phyloP scores from a whole-genome alignment of 1,140 invertebrate genomes.

The Lysiphlebus fabarum region DNA sequence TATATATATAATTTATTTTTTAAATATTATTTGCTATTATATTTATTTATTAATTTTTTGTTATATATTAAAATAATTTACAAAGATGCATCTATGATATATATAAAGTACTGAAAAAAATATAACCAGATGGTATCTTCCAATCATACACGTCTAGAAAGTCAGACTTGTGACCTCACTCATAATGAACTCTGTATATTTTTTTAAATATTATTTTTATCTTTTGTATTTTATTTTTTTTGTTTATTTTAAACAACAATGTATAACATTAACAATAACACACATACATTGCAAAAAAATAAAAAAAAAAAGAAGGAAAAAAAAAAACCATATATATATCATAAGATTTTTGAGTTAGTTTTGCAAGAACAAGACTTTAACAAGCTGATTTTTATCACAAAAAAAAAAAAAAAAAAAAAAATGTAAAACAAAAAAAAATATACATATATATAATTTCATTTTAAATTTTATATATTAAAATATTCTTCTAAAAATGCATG shows the following conservation, averaged over 20 bases:
- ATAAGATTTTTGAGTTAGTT: constrained; percentile 38
- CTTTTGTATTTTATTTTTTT: not conserved
- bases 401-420: constrained; percentile 4
- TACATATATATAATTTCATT: not conserved
- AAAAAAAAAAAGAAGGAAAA: too few relatives aligned
- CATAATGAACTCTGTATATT: constrained; percentile 27
- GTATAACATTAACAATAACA: constrained; percentile 4
- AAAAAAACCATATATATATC: constrained; percentile 11
- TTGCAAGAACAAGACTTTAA: constrained; percentile 40
- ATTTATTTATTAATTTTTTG: too few relatives aligned
- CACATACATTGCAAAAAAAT: constrained; percentile 8
- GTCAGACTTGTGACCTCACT: constrained; percentile 43
- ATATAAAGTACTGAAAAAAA: too few relatives aligned
- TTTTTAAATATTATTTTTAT: constrained; percentile 1
- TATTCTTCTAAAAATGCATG: too few relatives aligned
- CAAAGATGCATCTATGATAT: too few relatives aligned
- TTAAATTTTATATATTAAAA: too few relatives aligned
- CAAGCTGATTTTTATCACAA: constrained; percentile 51
- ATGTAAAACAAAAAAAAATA: not conserved
- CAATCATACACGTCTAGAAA: constrained; percentile 47
- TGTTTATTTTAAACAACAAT: constrained; percentile 4
- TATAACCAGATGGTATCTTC: constrained; percentile 35
- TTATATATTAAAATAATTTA: too few relatives aligned
- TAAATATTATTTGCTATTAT: too few relatives aligned
- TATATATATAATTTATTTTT: too few relatives aligned